A percentile compares a stretch with the other conserved stretches of the same genome.
These are phyloP conservation scores for Celastrina argiolus DNA, from an alignment of 2,888 invertebrate genomes.

Conservation along the genomic window DNA sequence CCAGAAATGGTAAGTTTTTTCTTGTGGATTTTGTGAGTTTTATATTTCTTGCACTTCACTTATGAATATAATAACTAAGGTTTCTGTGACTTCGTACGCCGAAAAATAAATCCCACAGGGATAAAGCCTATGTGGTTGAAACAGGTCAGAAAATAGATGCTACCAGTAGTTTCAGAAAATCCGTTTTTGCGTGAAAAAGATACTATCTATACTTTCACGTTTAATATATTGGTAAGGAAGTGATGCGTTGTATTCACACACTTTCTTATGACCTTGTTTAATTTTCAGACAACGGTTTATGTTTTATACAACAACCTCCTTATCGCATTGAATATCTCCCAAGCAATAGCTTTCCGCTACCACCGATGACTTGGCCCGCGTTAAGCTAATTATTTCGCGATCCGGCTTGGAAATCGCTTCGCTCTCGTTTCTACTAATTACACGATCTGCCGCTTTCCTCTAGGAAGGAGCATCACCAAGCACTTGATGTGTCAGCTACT, in stretches of 20 bases:
- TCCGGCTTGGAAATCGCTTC: slow-evolving; percentile 72
- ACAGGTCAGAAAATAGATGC: no score
- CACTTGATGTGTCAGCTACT: not conserved
- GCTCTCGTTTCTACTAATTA: slow-evolving; percentile 74
- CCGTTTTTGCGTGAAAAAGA: no score
- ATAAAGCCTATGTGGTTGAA: no score
- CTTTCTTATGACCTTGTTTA: not conserved
- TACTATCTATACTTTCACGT: no score
- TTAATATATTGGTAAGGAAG: no score
- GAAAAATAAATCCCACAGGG: no score
- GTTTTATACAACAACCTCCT: not conserved
- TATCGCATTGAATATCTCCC: not conserved
- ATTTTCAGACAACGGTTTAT: not conserved
- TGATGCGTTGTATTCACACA: not conserved
- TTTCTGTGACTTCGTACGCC: no score
- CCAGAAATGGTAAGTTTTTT: no score
- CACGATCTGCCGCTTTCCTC: slow-evolving; percentile 64
- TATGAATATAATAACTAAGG: no score
- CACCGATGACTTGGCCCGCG: slow-evolving; percentile 13
- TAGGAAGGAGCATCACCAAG: slow-evolving; percentile 43
- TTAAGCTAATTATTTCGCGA: slow-evolving; percentile 58
- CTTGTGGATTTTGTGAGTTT: no score
- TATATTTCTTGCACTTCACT: no score
- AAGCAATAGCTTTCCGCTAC: not conserved
- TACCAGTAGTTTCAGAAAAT: no score